phyloP scores from a whole-genome alignment of 2,888 invertebrate species.

The Marronus borbonicus region DNA sequence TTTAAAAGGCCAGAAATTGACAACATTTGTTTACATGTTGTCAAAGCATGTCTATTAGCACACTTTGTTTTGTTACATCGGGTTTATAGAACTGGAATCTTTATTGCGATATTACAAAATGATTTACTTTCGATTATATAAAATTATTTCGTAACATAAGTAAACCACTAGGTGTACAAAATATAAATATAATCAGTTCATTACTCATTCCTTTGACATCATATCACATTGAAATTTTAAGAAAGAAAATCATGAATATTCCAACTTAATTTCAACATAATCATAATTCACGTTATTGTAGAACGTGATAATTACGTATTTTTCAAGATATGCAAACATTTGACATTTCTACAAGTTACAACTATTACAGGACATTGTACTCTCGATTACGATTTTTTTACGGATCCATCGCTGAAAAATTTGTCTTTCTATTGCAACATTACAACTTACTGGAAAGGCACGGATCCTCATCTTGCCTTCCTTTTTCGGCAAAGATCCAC shows the following conservation, averaged over 20 bases:
- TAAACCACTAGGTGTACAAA: slow-evolving; percentile 11
- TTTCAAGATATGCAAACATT: slow-evolving; percentile 38
- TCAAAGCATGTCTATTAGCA: slow-evolving; percentile 42
- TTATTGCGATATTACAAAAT: slow-evolving; percentile 1
- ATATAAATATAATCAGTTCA: slow-evolving; percentile 8
- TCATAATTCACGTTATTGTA: slow-evolving; percentile 15
- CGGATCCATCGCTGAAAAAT: slow-evolving; percentile 12
- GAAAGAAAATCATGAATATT: slow-evolving; percentile 30
- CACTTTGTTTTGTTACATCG: slow-evolving; percentile 43
- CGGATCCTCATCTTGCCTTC: slow-evolving; percentile 98
- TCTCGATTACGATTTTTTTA: slow-evolving; percentile 14
- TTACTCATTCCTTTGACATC: slow-evolving; percentile 42
- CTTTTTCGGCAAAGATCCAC: slow-evolving; percentile 85
- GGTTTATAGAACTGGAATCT: not conserved
- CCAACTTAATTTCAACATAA: slow-evolving; percentile 17
- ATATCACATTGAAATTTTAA: slow-evolving; percentile 15
- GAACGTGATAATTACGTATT: not conserved
- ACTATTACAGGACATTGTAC: slow-evolving; percentile 45
- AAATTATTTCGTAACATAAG: not conserved
- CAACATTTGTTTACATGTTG: slow-evolving; percentile 52
- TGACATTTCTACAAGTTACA: slow-evolving; percentile 30
- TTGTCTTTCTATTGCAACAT: slow-evolving; percentile 35
- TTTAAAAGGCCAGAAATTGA: slow-evolving; percentile 53
- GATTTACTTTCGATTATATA: not conserved
- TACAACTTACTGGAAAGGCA: slow-evolving; percentile 93